These are phyloP conservation scores for Phoenoteleia sp. DNA, from an alignment of 2,888 invertebrate species.

Conservation along the genomic window DNA sequence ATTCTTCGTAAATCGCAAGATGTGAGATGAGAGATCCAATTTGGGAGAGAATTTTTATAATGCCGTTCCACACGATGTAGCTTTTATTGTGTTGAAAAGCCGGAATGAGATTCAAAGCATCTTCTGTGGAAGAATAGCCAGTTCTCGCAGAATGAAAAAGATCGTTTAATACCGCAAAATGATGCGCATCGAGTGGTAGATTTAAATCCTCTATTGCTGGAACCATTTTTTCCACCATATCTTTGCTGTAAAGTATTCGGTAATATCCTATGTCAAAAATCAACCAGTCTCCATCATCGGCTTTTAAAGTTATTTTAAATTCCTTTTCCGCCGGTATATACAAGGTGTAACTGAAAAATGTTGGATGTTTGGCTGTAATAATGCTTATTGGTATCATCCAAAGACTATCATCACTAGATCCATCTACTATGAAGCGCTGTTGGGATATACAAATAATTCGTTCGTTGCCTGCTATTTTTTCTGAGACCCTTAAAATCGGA, in stretches of 20 bases:
- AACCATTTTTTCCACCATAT: constrained; percentile 2
- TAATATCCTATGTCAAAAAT: constrained; percentile 49
- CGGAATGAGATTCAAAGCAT: neutral
- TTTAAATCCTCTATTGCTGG: constrained; percentile 4
- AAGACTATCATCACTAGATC: neutral
- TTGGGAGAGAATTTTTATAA: constrained; percentile 11
- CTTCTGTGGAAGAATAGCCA: constrained; percentile 15
- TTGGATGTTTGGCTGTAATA: constrained; percentile 16
- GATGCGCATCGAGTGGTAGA: constrained; percentile 12
- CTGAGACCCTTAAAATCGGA: neutral
- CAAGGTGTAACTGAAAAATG: neutral
- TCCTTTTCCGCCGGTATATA: constrained; percentile 14
- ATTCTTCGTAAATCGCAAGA: constrained; percentile 24
- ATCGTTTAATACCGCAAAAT: constrained; percentile 20
- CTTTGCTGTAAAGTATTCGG: constrained; percentile 24
- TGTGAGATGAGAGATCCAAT: constrained; percentile 40
- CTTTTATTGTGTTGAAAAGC: constrained; percentile 20
- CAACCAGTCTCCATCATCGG: constrained; percentile 20
- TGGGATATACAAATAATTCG: neutral
- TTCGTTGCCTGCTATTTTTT: neutral
- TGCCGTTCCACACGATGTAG: constrained; percentile 41
- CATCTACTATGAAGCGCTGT: neutral
- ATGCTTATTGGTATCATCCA: constrained; percentile 24
- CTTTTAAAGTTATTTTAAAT: neutral
- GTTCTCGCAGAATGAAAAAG: constrained; percentile 35